Conservation (phyloP, 1,140 invertebrate genomes). For the Brachionus rubens region DNA sequence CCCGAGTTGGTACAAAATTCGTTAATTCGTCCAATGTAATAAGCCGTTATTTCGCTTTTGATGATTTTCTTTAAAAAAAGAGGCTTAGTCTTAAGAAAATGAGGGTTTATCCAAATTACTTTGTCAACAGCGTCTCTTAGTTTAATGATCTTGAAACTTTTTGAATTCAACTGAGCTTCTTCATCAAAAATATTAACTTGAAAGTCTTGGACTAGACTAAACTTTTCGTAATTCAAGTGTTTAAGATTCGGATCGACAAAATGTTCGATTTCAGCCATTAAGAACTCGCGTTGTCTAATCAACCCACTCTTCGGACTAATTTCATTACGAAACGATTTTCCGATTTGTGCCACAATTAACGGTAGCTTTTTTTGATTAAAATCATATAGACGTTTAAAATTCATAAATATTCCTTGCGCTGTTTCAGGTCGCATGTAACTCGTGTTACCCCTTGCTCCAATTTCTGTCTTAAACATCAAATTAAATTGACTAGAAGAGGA, state of each 20-base stretch:
- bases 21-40: slow-evolving; percentile 94
- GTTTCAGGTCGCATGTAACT: slow-evolving; percentile 91
- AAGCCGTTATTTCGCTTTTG: slow-evolving; percentile 92
- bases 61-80: slow-evolving; percentile 65
- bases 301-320: slow-evolving; percentile 95
- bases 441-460: slow-evolving; percentile 85
- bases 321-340: slow-evolving; percentile 96
- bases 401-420: slow-evolving; percentile 98
- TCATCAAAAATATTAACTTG: slow-evolving; percentile 82
- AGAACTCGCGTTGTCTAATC: slow-evolving; percentile 91
- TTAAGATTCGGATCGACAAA: slow-evolving; percentile 91
- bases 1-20: slow-evolving; percentile 82
- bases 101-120: slow-evolving; percentile 67
- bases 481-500: slow-evolving; percentile 94
- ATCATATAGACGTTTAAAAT: slow-evolving; percentile 90
- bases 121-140: slow-evolving; percentile 59
- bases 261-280: slow-evolving; percentile 99
- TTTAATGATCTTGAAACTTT: slow-evolving; percentile 52
- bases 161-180: slow-evolving; percentile 82
- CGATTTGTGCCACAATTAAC: slow-evolving; percentile 95
- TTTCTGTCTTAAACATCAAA: slow-evolving; percentile 96
- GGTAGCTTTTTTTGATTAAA: slow-evolving; percentile 94
- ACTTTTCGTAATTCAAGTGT: slow-evolving; percentile 83
- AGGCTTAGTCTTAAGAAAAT: neutral
- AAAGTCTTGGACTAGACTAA: slow-evolving; percentile 71